phyloP scores from a whole-genome alignment of 1,140 invertebrate genomes.

The Ceratosolen solmsi region DNA sequence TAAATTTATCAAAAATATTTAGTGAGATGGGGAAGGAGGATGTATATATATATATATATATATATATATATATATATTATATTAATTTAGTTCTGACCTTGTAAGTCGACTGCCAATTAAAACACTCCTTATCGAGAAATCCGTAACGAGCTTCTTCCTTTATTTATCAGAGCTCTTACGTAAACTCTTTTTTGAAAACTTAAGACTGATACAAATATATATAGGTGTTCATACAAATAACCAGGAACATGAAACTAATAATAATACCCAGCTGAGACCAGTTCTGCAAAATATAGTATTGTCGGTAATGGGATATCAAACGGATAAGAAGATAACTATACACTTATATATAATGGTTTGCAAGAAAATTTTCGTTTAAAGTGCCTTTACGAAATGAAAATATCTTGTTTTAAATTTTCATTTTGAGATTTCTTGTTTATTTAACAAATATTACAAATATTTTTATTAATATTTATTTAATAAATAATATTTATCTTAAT shows the following conservation, averaged over 20 bases:
- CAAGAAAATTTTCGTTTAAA: too few species aligned
- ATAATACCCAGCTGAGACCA: neutral
- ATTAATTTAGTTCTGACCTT: neutral
- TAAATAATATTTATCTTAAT: too few species aligned
- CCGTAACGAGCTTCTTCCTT: slow-evolving; percentile 53
- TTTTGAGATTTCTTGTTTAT: too few species aligned
- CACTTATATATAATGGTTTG: neutral
- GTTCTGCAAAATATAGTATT: neutral
- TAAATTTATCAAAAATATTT: too few species aligned
- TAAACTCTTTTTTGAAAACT: neutral
- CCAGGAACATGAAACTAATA: neutral
- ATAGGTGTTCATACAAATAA: neutral
- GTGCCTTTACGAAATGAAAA: too few species aligned
- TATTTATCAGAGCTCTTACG: neutral
- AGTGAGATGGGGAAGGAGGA: too few species aligned
- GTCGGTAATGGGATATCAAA: slow-evolving; percentile 3
- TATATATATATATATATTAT: too few species aligned
- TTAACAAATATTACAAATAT: too few species aligned
- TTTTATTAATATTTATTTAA: too few species aligned
- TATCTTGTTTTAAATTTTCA: too few species aligned
- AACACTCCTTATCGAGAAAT: slow-evolving; percentile 67
- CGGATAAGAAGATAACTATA: neutral
- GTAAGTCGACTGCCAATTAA: slow-evolving; percentile 65
- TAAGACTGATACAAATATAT: neutral
- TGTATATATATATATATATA: too few species aligned